These are phyloP conservation scores for Okapia johnstoni DNA, from an alignment of 2,113 vertebrate genomes.

Conservation along the genomic window DNA sequence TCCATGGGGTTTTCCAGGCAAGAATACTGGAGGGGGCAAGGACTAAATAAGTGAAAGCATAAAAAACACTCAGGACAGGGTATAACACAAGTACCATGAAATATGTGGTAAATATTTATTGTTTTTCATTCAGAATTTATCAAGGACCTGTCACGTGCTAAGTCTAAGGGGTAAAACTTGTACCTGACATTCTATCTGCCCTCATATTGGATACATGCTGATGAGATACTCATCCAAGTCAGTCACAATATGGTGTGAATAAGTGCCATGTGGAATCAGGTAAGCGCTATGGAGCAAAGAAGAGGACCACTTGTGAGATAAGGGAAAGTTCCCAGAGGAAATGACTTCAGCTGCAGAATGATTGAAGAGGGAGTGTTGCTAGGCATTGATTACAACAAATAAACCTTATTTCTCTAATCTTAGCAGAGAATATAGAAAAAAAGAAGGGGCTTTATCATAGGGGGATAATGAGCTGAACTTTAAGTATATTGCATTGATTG, in stretches of 20 bases:
- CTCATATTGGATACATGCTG: background rate
- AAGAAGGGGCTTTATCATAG: background rate
- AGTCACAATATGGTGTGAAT: background rate
- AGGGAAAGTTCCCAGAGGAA: background rate
- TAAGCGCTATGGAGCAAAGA: background rate
- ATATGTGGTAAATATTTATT: background rate
- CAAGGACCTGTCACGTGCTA: background rate
- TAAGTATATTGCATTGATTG: background rate
- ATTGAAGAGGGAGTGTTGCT: background rate
- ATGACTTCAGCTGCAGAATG: background rate
- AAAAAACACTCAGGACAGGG: background rate
- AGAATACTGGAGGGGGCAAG: background rate
- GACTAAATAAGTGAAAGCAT: background rate
- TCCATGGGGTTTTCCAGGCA: background rate
- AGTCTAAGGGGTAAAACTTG: background rate
- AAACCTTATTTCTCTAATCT: background rate
- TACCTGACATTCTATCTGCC: background rate
- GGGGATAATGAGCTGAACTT: background rate
- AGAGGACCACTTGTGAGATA: background rate
- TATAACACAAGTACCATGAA: background rate
- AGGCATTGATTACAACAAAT: background rate
- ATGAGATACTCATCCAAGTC: background rate
- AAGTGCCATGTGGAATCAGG: background rate
- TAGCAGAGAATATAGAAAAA: background rate
- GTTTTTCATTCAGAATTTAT: background rate